Conservation (phyloP, 2,113 vertebrate species). For the Macaca mulatta region DNA sequence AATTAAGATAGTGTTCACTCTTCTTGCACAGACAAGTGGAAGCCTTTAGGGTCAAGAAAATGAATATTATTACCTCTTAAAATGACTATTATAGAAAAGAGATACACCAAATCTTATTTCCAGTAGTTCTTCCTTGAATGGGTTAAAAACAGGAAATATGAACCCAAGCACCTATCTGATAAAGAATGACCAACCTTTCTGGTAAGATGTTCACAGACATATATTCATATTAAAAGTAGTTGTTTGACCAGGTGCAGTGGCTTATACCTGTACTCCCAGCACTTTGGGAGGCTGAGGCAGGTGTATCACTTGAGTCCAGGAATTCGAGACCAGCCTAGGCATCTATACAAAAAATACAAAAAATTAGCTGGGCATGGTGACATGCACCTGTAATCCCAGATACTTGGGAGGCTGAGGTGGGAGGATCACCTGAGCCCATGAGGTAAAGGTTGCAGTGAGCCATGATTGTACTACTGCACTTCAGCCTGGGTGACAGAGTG, state of each 20-base stretch:
- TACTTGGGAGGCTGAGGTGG: too few species aligned
- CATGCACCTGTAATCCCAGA: too few species aligned
- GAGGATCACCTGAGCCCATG: too few species aligned
- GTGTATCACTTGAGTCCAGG: too few species aligned
- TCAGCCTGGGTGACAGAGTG: too few species aligned
- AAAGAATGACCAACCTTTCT: background rate
- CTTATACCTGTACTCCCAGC: too few species aligned
- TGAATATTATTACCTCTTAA: slow-evolving; percentile 52
- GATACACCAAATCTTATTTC: slow-evolving; percentile 10
- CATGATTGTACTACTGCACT: too few species aligned
- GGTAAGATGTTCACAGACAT: slow-evolving; percentile 18
- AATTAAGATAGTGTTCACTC: slow-evolving; percentile 59
- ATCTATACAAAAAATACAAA: too few species aligned
- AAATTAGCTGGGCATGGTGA: too few species aligned
- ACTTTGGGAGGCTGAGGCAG: too few species aligned
- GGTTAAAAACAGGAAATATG: slow-evolving; percentile 29
- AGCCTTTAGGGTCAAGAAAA: slow-evolving; percentile 42
- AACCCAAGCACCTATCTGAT: background rate
- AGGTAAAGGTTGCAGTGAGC: too few species aligned
- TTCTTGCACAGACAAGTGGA: slow-evolving; percentile 41
- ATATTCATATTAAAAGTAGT: slow-evolving; percentile 1
- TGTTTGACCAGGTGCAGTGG: background rate
- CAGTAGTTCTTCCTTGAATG: background rate
- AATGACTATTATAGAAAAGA: slow-evolving; percentile 34
- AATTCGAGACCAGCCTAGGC: too few species aligned